Evolutionary conservation across 2,888 invertebrate species (phyloP), one percentile per base, ranked within the genome.

Genomic region (Agrotis clavis): DNA sequence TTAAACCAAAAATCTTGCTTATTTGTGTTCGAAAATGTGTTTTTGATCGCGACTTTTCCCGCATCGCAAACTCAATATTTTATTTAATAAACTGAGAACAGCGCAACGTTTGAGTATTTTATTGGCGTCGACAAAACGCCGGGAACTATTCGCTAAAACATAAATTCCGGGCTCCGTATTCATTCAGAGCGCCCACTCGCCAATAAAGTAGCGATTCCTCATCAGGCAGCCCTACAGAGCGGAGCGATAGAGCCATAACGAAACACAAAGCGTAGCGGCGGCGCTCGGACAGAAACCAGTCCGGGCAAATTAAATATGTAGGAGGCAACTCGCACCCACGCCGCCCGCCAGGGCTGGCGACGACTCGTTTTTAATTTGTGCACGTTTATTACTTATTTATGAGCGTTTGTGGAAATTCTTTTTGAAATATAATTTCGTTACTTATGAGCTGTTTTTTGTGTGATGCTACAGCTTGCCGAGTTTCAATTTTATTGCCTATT

Each of bases 271-370:
- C 94, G 93, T 86, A 89, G 92, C 92, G 93, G 92, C 78, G 79
- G 79, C 90, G 91, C 93, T 92, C 92, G 92, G 93, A 92, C 94
- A 93, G 93, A 94, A 95, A 95, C 95, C 95, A 95, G 95, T 95
- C 94, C 93, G 91, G 93, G 93, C 94, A 94, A 95, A 96, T 96
- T 96, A 96, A 96, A 96, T 96, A 96, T 96, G 96, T 95, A 96
- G 94, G 94, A 96, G 96, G 93, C 92, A 91, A 93, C 91, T 90
- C 92, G 92, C 94, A 91, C 94, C 93, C 93, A 92, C 92, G 89
- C 90, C 71, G 89, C 90, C 25, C 73, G 80, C 78, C 65, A 73
- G 77, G 81, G 79, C 72, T 81, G 64, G 25, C 62, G 65, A 61
- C 66, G 76, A 77, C 76, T 64, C 66, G 62, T 73, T 77, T 79